Evolutionary conservation across 1,140 invertebrate species (phyloP).

Genomic region (Anadara kagoshimensis): DNA sequence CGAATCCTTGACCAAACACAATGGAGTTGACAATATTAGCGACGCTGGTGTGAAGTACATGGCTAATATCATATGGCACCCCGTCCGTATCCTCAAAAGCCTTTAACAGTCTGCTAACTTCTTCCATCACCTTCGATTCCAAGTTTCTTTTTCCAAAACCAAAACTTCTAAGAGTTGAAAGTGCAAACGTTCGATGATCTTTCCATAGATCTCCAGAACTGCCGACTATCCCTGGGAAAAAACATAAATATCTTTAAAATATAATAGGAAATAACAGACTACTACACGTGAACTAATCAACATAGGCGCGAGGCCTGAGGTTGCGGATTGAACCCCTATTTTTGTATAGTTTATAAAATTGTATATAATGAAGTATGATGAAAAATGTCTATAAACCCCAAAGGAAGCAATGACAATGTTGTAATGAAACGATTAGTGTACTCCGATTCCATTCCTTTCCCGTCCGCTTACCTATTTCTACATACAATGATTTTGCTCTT

Average conservation of each 20-base stretch:
- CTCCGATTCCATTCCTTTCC: no score
- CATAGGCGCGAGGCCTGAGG: no score
- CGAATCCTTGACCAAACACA: constrained; percentile 84
- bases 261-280: no score
- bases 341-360: no score
- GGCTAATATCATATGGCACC: constrained; percentile 30
- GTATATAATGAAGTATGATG: no score
- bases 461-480: no score
- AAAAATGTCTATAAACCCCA: no score
- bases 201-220: constrained; percentile 79
- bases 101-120: constrained; percentile 62
- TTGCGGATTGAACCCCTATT: no score
- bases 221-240: constrained; percentile 33
- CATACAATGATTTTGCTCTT: no score
- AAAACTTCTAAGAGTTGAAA: constrained; percentile 81
- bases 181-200: constrained; percentile 82
- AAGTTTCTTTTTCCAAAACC: constrained; percentile 85
- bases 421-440: no score
- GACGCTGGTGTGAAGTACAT: constrained; percentile 36
- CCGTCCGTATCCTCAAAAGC: constrained; percentile 6
- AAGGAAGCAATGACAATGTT: no score
- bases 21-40: constrained; percentile 89
- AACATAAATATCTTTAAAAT: neutral
- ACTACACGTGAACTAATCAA: no score
- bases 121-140: constrained; percentile 82